These are phyloP conservation scores for Esox niger DNA, from an alignment of 2,113 vertebrate species.

Conservation along the genomic window DNA sequence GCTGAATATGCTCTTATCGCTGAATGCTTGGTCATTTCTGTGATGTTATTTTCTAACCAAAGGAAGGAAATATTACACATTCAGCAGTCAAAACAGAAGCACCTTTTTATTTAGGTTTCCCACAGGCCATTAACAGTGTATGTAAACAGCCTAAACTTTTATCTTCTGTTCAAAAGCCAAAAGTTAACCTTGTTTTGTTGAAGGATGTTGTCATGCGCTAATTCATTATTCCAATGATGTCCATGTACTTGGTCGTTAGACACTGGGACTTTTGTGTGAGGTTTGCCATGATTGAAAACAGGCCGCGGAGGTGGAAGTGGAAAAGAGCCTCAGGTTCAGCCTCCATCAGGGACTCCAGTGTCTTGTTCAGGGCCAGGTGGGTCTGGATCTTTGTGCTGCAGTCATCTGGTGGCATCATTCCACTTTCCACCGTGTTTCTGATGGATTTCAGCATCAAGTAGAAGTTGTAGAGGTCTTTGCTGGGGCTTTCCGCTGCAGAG, in stretches of 20 bases:
- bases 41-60: too few relatives aligned
- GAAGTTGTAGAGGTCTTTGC: constrained; percentile 71
- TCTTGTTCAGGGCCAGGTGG: neutral
- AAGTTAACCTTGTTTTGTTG: neutral
- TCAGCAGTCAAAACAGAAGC: neutral
- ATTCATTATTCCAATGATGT: constrained; percentile 74
- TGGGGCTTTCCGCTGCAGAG: fast-evolving
- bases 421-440: constrained; percentile 74
- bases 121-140: neutral
- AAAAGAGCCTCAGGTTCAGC: constrained; percentile 70
- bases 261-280: constrained; percentile 78
- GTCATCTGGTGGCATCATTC: constrained; percentile 61
- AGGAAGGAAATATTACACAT: too few relatives aligned
- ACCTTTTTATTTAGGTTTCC: constrained; percentile 34
- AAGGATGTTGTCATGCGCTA: constrained; percentile 22
- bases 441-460: constrained; percentile 83
- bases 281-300: constrained; percentile 77
- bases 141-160: constrained; percentile 10
- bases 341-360: constrained; percentile 43
- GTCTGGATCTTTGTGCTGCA: constrained; percentile 28
- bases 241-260: constrained; percentile 81
- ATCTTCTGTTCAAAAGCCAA: neutral
- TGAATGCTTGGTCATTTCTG: too few relatives aligned
- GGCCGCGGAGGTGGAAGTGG: constrained; percentile 78
- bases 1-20: too few relatives aligned